phyloP scores from a whole-genome alignment of 1,140 invertebrate genomes.

The Drosophila erecta region DNA sequence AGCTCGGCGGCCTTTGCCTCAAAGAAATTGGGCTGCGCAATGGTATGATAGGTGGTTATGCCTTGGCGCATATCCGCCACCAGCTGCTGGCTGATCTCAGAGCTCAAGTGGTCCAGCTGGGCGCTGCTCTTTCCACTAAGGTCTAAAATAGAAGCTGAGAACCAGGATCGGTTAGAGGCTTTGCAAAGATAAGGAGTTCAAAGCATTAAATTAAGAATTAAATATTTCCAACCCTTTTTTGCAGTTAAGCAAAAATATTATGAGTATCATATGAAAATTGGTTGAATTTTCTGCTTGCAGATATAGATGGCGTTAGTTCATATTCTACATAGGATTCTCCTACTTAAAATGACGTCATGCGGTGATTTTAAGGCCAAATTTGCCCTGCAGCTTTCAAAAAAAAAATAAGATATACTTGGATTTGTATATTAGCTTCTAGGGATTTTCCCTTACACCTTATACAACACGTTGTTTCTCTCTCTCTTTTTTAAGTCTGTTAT shows the following conservation, averaged over 20 bases:
- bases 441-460: not conserved
- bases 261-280: no score
- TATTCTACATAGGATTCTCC: no score
- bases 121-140: conserved; percentile 58
- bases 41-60: conserved; percentile 53
- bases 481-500: not conserved
- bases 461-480: not conserved
- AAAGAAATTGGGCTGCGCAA: conserved; percentile 72
- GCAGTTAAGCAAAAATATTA: no score
- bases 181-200: not conserved
- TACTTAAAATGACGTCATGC: no score
- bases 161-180: not conserved
- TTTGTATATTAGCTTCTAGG: no score
- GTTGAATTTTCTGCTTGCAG: no score
- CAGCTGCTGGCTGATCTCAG: conserved; percentile 58
- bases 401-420: no score
- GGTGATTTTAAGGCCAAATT: no score
- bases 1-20: conserved; percentile 65
- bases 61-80: conserved; percentile 70
- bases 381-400: no score
- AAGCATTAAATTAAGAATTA: no score
- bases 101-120: conserved; percentile 62
- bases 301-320: no score
- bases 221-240: no score
- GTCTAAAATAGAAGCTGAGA: conserved; percentile 58